These are phyloP conservation scores for Phyto melanocephala DNA, from an alignment of 2,888 invertebrate species.

Conservation along the genomic window DNA sequence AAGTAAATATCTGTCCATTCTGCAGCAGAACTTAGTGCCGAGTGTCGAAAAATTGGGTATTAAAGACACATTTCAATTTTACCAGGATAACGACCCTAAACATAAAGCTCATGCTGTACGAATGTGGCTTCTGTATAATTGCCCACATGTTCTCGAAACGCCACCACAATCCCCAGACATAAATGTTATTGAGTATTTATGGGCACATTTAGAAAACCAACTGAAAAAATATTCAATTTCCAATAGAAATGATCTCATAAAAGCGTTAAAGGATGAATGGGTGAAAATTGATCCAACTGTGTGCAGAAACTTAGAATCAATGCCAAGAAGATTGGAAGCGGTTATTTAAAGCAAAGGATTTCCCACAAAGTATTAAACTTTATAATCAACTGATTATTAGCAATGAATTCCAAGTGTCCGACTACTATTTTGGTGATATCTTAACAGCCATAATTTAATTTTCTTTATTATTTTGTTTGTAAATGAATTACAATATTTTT, in stretches of 20 bases:
- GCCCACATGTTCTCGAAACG: constrained; percentile 36
- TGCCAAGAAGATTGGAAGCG: background rate
- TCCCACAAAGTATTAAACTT: background rate
- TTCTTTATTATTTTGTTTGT: no score
- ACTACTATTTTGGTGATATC: background rate
- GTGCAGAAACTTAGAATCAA: background rate
- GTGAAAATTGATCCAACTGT: background rate
- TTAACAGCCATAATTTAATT: no score
- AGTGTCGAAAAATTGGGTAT: background rate
- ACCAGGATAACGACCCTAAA: no score
- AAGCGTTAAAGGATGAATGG: background rate
- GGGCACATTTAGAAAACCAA: background rate
- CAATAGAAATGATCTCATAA: background rate
- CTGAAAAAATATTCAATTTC: background rate
- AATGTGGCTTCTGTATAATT: constrained; percentile 59
- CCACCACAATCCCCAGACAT: no score
- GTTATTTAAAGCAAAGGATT: background rate
- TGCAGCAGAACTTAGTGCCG: background rate
- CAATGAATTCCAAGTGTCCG: background rate
- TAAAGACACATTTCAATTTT: constrained; percentile 26
- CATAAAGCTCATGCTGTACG: constrained; percentile 37
- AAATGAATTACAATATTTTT: no score
- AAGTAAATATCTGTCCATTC: no score
- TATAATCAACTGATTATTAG: background rate
- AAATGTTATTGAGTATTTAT: no score